phyloP scores from a whole-genome alignment of 2,113 vertebrate genomes.

The Puntigrus tetrazona region DNA sequence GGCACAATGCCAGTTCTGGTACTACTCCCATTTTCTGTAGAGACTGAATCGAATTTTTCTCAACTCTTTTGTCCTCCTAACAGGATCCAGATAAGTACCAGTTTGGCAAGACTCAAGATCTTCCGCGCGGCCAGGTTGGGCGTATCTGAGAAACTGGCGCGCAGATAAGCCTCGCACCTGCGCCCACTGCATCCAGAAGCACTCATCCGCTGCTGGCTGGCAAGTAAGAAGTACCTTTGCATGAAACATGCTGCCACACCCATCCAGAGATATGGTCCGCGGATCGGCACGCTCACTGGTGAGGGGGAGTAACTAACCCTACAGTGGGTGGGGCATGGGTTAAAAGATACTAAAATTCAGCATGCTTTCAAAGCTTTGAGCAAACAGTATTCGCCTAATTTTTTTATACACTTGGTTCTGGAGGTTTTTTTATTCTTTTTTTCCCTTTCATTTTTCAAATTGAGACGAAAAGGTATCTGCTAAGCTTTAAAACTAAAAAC shows the following conservation, averaged over 20 bases:
- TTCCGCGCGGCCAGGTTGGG: conserved; percentile 98
- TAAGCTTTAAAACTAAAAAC: background rate
- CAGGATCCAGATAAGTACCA: conserved; percentile 99
- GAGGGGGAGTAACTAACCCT: conserved; percentile 56
- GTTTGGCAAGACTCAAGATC: conserved; percentile 99
- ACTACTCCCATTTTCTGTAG: background rate
- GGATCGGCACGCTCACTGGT: conserved; percentile 97
- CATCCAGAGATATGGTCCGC: conserved; percentile 90
- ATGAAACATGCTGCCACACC: conserved; percentile 86
- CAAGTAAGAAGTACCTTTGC: conserved; percentile 91
- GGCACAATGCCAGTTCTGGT: background rate
- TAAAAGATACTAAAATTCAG: background rate
- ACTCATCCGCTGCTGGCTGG: conserved; percentile 94
- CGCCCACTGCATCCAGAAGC: conserved; percentile 98
- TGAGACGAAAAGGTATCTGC: background rate
- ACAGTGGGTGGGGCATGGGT: background rate
- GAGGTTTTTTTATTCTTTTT: background rate
- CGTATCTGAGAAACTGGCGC: conserved; percentile 97
- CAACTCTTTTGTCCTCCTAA: background rate
- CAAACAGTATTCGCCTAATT: background rate
- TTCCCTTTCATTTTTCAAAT: background rate
- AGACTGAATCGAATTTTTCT: no score
- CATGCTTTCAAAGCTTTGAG: no score
- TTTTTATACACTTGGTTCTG: background rate
- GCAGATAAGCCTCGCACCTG: conserved; percentile 95